Conservation (phyloP, 2,797 vertebrate species). For the Sebastes matsubarae region DNA sequence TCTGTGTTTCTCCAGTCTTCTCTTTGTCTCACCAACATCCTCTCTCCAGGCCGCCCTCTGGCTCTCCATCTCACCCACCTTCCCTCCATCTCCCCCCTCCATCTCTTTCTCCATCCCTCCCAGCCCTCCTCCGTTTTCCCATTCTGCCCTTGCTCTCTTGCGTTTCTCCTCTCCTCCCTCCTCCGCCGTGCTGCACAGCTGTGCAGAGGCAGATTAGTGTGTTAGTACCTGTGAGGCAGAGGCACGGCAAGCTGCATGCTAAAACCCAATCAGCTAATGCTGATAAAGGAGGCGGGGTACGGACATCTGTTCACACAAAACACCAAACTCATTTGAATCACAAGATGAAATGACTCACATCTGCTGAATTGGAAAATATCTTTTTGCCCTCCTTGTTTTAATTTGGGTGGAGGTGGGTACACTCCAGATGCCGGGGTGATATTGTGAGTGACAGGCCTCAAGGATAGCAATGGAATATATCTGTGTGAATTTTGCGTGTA, state of each 20-base stretch:
- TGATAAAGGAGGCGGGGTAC: slow-evolving; percentile 86
- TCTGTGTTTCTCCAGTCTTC: slow-evolving; percentile 50
- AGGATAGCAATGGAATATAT: slow-evolving; percentile 22
- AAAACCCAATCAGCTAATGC: slow-evolving; percentile 89
- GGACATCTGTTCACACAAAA: slow-evolving; percentile 89
- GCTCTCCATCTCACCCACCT: slow-evolving; percentile 45
- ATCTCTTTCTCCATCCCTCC: slow-evolving; percentile 58
- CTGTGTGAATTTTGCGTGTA: not conserved
- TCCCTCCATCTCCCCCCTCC: slow-evolving; percentile 48
- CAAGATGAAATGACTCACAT: slow-evolving; percentile 88
- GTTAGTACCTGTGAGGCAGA: slow-evolving; percentile 86
- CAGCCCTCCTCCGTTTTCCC: slow-evolving; percentile 57
- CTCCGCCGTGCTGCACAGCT: slow-evolving; percentile 76
- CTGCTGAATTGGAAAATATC: slow-evolving; percentile 86
- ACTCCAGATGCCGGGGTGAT: slow-evolving; percentile 71
- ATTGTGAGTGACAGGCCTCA: slow-evolving; percentile 59
- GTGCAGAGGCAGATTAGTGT: slow-evolving; percentile 83
- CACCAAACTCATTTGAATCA: slow-evolving; percentile 88
- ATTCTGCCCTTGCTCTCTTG: slow-evolving; percentile 62
- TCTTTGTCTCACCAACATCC: slow-evolving; percentile 55
- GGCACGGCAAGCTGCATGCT: slow-evolving; percentile 80
- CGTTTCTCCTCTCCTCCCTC: slow-evolving; percentile 46
- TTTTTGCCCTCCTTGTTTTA: slow-evolving; percentile 81
- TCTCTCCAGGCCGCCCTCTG: slow-evolving; percentile 51
- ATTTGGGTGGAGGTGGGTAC: slow-evolving; percentile 73